Base-by-base conservation (phyloP, 2,888 invertebrate species). In the Gastrophysa polygoni region DNA sequence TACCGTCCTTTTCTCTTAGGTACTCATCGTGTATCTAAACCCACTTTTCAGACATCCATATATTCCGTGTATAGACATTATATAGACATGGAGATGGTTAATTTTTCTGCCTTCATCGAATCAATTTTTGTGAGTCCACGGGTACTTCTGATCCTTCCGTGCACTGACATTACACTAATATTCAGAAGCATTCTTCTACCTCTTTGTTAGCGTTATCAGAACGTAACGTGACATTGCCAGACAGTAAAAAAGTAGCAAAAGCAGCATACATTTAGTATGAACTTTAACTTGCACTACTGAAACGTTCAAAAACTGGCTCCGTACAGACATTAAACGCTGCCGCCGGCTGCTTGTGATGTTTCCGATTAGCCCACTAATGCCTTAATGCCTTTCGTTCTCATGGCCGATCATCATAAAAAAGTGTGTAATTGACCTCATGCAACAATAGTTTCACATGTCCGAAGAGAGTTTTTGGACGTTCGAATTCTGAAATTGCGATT, bases 231-330 rank as follows among this genome's bases (percentile, higher is more conserved):
- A 77, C 78, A 80, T 78, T 75, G 77, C 77, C 79, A 81, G 79
- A 80, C 78, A 74, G 77, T 71, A 72, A 81, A 74, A 74, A 75
- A 73, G 57, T 70, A 64, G 60, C 69, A 64, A 68, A 73, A 70
- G 70, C 72, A 68, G 72, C 72, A 74, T 73, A 73, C 70, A 74
- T 73, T 74, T 70, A 59, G 68, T 69, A 71, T 72, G 67, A 70
- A 68, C 73, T 70, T 72, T 71, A 72, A 73, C 73, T 74, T 67
- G 73, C 68, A 68, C 78, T 77, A 80, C 78, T 80, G 78, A 79
- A 24, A 79, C 75, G 75, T 78, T 79, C 77, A 79, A 80, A 79
- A 80, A 80, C 80, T 80, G 75, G 80, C 79, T 79, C 74, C 77
- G 66, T 79, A 78, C 77, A 71, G 78, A 64, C 65, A 61, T 61